A percentile compares a stretch with the other conserved stretches of the same genome.
These are phyloP conservation scores for Gymnocephalus cernua DNA, from an alignment of 2,113 vertebrate species.

Conservation along the genomic window DNA sequence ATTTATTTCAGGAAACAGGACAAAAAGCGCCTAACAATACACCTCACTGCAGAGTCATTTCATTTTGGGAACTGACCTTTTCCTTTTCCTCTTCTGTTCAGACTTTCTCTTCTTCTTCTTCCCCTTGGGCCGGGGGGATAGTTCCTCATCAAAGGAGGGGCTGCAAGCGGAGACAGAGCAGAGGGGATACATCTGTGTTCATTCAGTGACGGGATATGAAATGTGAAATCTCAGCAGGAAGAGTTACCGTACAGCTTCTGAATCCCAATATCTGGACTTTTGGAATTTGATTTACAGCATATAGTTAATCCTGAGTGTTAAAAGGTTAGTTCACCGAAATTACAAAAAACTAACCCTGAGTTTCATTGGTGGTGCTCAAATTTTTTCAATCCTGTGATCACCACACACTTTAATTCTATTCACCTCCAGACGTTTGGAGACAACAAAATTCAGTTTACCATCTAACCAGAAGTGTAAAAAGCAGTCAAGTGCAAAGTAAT, in stretches of 20 bases:
- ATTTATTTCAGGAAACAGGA: background rate
- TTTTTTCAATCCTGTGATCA: background rate
- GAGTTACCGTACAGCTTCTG: background rate
- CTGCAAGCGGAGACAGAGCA: constrained; percentile 69
- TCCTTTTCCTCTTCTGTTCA: constrained; percentile 89
- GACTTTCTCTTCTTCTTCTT: constrained; percentile 97
- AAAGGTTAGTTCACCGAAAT: background rate
- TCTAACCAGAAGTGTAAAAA: background rate
- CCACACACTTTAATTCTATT: no score
- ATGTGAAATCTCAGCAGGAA: constrained; percentile 2
- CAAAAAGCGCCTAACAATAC: background rate
- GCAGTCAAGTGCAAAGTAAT: background rate
- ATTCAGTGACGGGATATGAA: constrained; percentile 1
- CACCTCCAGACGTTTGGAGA: no score
- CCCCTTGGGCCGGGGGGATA: constrained; percentile 79
- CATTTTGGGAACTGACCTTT: constrained; percentile 84
- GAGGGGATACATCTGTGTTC: constrained; percentile 10
- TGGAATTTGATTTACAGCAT: background rate
- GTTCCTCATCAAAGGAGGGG: constrained; percentile 79
- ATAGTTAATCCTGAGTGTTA: background rate
- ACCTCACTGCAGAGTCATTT: background rate
- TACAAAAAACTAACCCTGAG: background rate
- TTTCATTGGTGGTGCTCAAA: background rate
- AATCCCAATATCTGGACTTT: background rate
- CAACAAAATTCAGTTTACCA: no score